Percentiles rank a stretch among this genome's conserved stretches.
Conservation (phyloP, 1,140 invertebrate genomes). For the Anastrepha obliqua region DNA sequence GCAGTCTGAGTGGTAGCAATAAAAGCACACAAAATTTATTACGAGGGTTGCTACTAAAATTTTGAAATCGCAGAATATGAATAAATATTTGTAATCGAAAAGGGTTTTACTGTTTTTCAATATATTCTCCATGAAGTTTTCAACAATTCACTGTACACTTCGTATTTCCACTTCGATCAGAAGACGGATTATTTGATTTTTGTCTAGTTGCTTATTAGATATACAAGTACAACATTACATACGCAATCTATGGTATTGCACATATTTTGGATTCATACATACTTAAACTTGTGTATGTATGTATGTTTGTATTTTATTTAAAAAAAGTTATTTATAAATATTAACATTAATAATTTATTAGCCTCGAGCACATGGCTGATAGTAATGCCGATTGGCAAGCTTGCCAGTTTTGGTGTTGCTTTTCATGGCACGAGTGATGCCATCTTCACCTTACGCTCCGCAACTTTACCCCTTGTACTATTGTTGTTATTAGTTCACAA, state of each 20-base stretch:
- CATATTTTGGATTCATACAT: too few relatives aligned
- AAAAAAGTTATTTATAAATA: constrained; percentile 38
- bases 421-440: not conserved
- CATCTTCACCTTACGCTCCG: not conserved
- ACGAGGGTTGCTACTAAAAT: too few relatives aligned
- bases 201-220: not conserved
- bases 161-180: too few relatives aligned
- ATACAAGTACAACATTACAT: not conserved
- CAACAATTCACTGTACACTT: too few relatives aligned
- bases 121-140: too few relatives aligned
- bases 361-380: not conserved
- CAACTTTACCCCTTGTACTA: not conserved
- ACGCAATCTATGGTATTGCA: not conserved
- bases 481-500: not conserved
- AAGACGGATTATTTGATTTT: not conserved
- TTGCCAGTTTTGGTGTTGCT: not conserved
- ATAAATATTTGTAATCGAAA: too few relatives aligned
- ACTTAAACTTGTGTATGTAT: too few relatives aligned
- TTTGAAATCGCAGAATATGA: too few relatives aligned
- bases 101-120: too few relatives aligned
- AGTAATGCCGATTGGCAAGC: not conserved
- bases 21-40: not conserved
- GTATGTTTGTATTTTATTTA: too few relatives aligned
- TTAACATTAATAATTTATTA: constrained; percentile 13
- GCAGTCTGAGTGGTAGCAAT: not conserved